Percentiles rank a stretch among this genome's conserved stretches.
These are phyloP conservation scores for Turnix velox DNA, from an alignment of 2,113 vertebrate genomes.

Conservation along the genomic window DNA sequence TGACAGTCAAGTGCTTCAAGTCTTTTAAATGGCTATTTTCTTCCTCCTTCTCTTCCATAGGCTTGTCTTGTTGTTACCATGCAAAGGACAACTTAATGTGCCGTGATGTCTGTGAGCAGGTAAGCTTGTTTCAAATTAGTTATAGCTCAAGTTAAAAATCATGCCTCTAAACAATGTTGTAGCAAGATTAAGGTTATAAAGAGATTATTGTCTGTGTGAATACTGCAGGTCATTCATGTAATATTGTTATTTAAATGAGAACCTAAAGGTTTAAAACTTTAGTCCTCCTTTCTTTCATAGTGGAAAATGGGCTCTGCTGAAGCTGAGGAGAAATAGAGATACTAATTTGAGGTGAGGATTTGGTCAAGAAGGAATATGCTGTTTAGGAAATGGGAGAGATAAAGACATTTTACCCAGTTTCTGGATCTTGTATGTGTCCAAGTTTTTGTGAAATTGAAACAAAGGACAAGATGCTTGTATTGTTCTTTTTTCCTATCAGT, in stretches of 20 bases:
- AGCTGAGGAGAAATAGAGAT: neutral
- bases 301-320: neutral
- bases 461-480: neutral
- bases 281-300: neutral
- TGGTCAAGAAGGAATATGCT: neutral
- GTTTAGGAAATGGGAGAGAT: neutral
- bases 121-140: constrained; percentile 56
- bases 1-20: neutral
- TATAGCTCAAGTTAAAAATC: neutral
- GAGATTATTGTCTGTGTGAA: neutral
- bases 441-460: neutral
- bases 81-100: constrained; percentile 87
- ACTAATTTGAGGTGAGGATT: neutral
- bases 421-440: neutral
- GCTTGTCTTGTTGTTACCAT: constrained; percentile 89
- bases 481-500: neutral
- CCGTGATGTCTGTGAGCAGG: constrained; percentile 94
- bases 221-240: neutral
- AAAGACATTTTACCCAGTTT: neutral
- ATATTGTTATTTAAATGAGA: neutral
- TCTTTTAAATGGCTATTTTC: constrained; percentile 14
- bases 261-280: neutral
- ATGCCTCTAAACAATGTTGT: neutral
- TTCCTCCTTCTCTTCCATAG: constrained; percentile 61
- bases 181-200: neutral